Evolutionary conservation across 1,140 invertebrate genomes (phyloP).

Genomic region (Laodelphax striatellus): DNA sequence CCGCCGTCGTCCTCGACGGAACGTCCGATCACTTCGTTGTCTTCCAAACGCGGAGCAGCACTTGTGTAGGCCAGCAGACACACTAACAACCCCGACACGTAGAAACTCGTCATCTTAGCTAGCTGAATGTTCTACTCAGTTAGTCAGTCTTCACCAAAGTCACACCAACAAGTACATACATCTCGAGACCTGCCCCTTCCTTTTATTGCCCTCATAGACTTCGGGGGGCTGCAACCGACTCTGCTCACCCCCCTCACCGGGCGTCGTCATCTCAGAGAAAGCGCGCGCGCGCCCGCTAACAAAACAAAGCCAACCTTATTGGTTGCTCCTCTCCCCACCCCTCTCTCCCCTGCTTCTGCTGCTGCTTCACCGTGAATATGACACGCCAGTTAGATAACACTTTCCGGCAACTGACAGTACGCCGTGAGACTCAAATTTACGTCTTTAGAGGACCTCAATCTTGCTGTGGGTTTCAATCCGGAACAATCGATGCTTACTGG

Average conservation of each 20-base stretch:
- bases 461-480: too few relatives aligned
- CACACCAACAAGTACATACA: not conserved
- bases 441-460: too few relatives aligned
- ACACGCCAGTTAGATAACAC: too few relatives aligned
- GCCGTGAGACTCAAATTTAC: too few relatives aligned
- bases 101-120: not conserved
- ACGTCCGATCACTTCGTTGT: slow-evolving; percentile 10
- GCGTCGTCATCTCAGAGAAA: not conserved
- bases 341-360: too few relatives aligned
- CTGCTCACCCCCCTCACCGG: not conserved
- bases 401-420: too few relatives aligned
- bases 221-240: not conserved
- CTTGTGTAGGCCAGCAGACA: slow-evolving; percentile 21
- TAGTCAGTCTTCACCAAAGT: slow-evolving; percentile 1
- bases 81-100: slow-evolving; percentile 24
- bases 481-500: too few relatives aligned
- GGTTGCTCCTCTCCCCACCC: too few relatives aligned
- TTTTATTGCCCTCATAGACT: not conserved
- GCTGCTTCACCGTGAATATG: too few relatives aligned
- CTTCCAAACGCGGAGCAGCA: slow-evolving; percentile 26
- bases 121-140: not conserved
- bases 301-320: not conserved
- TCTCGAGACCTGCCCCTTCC: not conserved
- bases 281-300: not conserved
- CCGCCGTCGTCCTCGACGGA: not conserved